Evolutionary conservation across 2,888 invertebrate species (phyloP).

Genomic region (Nemoura dubitans): DNA sequence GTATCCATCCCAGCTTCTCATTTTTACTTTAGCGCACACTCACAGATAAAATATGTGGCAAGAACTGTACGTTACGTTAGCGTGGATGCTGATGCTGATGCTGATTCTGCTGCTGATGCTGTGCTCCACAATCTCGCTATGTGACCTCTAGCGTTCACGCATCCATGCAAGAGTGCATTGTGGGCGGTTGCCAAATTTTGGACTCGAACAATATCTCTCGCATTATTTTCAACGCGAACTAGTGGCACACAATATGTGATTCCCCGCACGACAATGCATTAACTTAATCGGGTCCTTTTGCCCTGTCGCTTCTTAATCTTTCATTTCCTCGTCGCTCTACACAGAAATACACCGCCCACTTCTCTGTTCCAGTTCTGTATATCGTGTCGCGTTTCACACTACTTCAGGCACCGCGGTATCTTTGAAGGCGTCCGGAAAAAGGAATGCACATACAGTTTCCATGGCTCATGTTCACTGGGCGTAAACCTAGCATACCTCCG

Average conservation of each 20-base stretch:
- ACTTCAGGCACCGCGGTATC: slow-evolving; percentile 8
- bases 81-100: not conserved
- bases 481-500: too few species aligned
- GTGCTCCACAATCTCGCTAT: not conserved
- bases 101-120: not conserved
- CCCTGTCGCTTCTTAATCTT: slow-evolving; percentile 32
- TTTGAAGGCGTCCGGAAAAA: not conserved
- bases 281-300: slow-evolving; percentile 33
- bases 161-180: slow-evolving; percentile 33
- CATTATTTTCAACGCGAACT: not conserved
- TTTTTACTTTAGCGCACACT: not conserved
- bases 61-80: not conserved
- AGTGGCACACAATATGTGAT: slow-evolving; percentile 28
- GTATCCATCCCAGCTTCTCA: not conserved
- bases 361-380: slow-evolving; percentile 31
- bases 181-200: slow-evolving; percentile 32
- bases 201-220: slow-evolving; percentile 36
- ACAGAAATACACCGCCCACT: slow-evolving; percentile 20
- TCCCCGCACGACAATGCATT: slow-evolving; percentile 27
- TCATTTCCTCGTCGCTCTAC: slow-evolving; percentile 26
- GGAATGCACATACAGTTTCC: not conserved
- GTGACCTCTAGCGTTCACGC: not conserved
- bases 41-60: not conserved
- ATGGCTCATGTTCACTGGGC: too few species aligned
- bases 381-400: slow-evolving; percentile 34